Percentiles rank a stretch among this genome's conserved stretches.
phyloP scores from a whole-genome alignment of 1,140 invertebrate genomes.

The Lepeophtheirus salmonis region DNA sequence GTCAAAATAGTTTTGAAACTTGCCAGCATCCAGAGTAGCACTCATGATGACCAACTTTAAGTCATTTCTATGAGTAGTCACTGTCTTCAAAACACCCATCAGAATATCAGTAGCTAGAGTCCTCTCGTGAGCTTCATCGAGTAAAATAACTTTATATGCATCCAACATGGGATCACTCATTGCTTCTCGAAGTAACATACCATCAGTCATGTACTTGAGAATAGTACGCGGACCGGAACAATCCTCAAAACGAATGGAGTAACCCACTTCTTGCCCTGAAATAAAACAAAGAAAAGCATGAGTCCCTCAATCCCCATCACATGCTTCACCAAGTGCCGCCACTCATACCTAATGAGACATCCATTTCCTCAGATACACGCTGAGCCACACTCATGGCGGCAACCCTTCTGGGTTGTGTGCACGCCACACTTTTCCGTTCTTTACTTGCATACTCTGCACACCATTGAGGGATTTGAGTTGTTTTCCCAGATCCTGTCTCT shows the following conservation, averaged over 20 bases:
- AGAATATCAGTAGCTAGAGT: slow-evolving; percentile 95
- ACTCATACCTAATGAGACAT: slow-evolving; percentile 73
- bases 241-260: slow-evolving; percentile 98
- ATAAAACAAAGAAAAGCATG: too few relatives aligned
- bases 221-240: slow-evolving; percentile 87
- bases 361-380: slow-evolving; percentile 97
- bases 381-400: slow-evolving; percentile 91
- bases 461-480: slow-evolving; percentile 50
- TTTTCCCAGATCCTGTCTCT: slow-evolving; percentile 93
- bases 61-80: slow-evolving; percentile 76
- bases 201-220: slow-evolving; percentile 92
- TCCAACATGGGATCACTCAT: slow-evolving; percentile 98
- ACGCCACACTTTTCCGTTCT: slow-evolving; percentile 51
- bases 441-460: slow-evolving; percentile 54
- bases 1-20: slow-evolving; percentile 95
- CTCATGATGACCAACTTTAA: slow-evolving; percentile 98
- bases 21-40: slow-evolving; percentile 97
- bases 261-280: slow-evolving; percentile 98
- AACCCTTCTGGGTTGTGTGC: slow-evolving; percentile 77
- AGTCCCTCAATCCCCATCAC: too few relatives aligned
- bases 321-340: too few relatives aligned
- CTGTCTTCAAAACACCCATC: slow-evolving; percentile 96
- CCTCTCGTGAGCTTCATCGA: slow-evolving; percentile 98
- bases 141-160: slow-evolving; percentile 79
- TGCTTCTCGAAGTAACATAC: slow-evolving; percentile 96